Conservation (phyloP, 2,113 vertebrate genomes). For the Sinocyclocheilus grahami region DNA sequence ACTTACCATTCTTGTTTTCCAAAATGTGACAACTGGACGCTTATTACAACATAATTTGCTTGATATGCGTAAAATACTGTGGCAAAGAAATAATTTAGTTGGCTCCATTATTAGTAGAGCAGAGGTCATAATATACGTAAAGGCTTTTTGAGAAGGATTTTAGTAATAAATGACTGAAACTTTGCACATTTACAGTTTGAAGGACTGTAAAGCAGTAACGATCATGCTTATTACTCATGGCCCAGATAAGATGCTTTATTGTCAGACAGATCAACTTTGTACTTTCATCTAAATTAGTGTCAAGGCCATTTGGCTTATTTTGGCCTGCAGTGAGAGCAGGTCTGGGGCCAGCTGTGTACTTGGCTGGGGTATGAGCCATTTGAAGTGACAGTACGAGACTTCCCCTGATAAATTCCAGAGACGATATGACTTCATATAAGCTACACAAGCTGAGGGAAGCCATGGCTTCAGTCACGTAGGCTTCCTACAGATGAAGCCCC, state of each 20-base stretch:
- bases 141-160: neutral
- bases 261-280: conserved; percentile 2
- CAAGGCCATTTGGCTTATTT: conserved; percentile 35
- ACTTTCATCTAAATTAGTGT: conserved; percentile 46
- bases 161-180: too few species aligned
- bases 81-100: neutral
- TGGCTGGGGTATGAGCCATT: neutral
- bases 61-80: neutral
- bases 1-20: neutral
- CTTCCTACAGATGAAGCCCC: neutral
- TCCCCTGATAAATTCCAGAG: conserved; percentile 47
- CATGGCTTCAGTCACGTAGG: conserved; percentile 31
- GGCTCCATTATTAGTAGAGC: neutral
- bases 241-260: conserved; percentile 38
- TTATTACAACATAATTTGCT: neutral
- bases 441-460: conserved; percentile 3
- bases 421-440: neutral
- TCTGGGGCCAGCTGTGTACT: neutral
- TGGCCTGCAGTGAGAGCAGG: neutral
- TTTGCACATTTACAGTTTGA: conserved; percentile 50
- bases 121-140: conserved; percentile 30
- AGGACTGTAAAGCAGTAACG: conserved; percentile 19
- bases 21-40: neutral
- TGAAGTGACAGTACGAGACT: conserved; percentile 43
- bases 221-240: conserved; percentile 26